A percentile compares a stretch with the other conserved stretches of the same genome.
phyloP scores from a whole-genome alignment of 2,113 vertebrate genomes.

The Hemicordylus capensis region DNA sequence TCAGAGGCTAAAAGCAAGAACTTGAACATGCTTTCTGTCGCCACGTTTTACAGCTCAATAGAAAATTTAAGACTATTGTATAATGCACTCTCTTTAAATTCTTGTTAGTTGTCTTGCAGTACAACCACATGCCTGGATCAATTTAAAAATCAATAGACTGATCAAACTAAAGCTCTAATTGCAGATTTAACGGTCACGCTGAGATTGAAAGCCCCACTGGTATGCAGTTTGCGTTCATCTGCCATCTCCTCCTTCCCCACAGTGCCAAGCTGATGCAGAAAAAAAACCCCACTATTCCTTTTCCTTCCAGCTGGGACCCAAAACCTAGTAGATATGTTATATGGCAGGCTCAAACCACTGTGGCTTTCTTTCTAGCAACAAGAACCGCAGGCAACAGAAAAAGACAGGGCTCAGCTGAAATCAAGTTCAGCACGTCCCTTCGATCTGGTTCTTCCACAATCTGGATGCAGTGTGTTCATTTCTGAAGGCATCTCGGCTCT shows the following conservation, averaged over 20 bases:
- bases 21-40: not conserved
- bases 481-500: not conserved
- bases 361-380: not conserved
- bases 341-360: not conserved
- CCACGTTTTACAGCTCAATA: not conserved
- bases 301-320: not conserved
- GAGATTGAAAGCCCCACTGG: too few species aligned
- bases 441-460: not conserved
- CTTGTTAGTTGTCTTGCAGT: not conserved
- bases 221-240: too few species aligned
- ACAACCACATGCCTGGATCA: not conserved
- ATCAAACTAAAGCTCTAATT: not conserved
- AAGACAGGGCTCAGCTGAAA: not conserved
- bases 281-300: not conserved
- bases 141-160: not conserved
- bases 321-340: not conserved
- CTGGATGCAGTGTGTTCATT: not conserved
- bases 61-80: not conserved
- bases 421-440: not conserved
- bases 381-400: not conserved
- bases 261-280: not conserved
- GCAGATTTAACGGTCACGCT: not conserved
- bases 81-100: not conserved
- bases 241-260: not conserved
- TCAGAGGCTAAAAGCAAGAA: not conserved